Conservation (phyloP, 2,888 invertebrate genomes). For the Melieria crassipennis region DNA sequence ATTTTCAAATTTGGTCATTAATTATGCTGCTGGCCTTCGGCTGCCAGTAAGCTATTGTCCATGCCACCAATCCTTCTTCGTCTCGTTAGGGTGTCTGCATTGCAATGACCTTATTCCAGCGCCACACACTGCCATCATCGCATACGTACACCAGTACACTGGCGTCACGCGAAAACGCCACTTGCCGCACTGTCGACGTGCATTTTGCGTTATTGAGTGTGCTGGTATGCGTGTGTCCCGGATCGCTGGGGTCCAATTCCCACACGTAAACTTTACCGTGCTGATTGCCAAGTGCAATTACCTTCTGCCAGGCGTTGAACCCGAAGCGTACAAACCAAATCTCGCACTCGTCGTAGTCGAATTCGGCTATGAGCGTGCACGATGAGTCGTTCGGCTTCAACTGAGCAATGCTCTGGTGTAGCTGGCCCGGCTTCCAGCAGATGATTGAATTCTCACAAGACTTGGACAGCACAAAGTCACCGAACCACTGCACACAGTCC, state of each 20-base stretch:
- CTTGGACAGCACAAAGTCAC: constrained; percentile 93
- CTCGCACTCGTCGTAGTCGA: constrained; percentile 94
- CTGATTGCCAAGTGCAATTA: constrained; percentile 95
- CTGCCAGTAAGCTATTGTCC: background rate
- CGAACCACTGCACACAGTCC: constrained; percentile 97
- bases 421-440: constrained; percentile 95
- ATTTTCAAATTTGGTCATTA: background rate
- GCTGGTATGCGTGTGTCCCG: constrained; percentile 79
- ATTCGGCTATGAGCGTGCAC: constrained; percentile 86
- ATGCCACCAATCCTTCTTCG: background rate
- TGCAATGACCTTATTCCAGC: constrained; percentile 78
- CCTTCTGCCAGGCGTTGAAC: constrained; percentile 89
- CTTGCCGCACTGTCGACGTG: constrained; percentile 90
- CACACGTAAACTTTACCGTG: constrained; percentile 93
- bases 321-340: constrained; percentile 98
- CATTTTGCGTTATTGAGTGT: constrained; percentile 88
- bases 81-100: constrained; percentile 37
- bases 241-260: constrained; percentile 90
- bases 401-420: constrained; percentile 77
- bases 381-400: constrained; percentile 79
- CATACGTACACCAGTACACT: constrained; percentile 90
- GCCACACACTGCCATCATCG: constrained; percentile 96
- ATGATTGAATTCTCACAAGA: constrained; percentile 97
- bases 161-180: constrained; percentile 88
- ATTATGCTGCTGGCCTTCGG: no score